Evolutionary conservation across 2,888 invertebrate genomes (phyloP), one percentile per base, ranked within the genome.

Genomic region (Criorhina ranunculi): DNA sequence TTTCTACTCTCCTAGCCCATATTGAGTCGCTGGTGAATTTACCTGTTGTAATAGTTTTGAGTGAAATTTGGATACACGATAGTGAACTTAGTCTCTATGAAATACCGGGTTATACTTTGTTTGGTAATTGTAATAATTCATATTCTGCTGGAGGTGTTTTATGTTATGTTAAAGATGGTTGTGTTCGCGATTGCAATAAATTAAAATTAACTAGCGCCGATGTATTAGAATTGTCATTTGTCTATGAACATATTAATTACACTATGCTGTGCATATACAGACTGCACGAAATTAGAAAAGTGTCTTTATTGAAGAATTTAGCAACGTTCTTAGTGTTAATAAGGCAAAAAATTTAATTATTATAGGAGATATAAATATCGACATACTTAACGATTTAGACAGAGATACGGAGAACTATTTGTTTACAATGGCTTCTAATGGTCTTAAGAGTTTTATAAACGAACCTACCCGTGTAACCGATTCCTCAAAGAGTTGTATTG

Each of bases 201-300:
- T 44, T 60, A 29, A 64, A 62, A 33, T n/a, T 62, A 8, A 29
- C 46, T n/a, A 62, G 62, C 33, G 46, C 46, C n/a, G 62, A 62
- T 33, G n/a, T 33, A 33, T n/a, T 64, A 46, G 33, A 59, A 59
- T 40, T 59, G 11, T 40, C 59, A 24, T 59, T 57, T 57, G n/a
- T 35, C 17, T 35, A 44, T 60, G 44, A 60, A 12, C 44, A 57
- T 57, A 17, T 35, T 4, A 17, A 33, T 31, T 60, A 49, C 46
- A 35, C 46, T 19, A 46, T 64, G 33, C 8, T 64, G 24, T 64
- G 46, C 46, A 64, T 64, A 19, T 64, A 64, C 17, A 46, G 44
- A 64, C 49, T 60, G n/a, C 60, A 44, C 31, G 24, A 24, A 40
- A 9, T 42, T 19, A 15, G 12, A 12, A 37, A 59, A 37, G 37